These are phyloP conservation scores for Telenomus remus DNA, from an alignment of 1,140 invertebrate species.

Conservation along the genomic window DNA sequence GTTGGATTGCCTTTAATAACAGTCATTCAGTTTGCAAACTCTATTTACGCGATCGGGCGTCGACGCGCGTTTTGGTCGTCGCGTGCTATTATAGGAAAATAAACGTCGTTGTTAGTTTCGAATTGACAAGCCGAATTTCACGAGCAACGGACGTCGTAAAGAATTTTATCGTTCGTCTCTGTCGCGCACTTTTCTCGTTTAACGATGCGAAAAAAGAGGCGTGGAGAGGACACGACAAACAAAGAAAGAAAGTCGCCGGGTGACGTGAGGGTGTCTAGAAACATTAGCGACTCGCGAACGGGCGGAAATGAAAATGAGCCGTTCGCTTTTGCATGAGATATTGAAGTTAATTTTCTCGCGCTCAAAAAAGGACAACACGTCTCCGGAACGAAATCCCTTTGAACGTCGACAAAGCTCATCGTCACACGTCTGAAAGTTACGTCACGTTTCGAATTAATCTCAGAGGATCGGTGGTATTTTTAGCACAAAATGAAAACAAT, in stretches of 20 bases:
- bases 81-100: constrained; percentile 53
- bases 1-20: constrained; percentile 29
- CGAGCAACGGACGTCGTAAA: constrained; percentile 54
- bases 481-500: too few species aligned
- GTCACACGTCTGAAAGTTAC: not conserved
- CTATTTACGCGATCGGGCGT: constrained; percentile 39
- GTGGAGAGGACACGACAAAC: constrained; percentile 22
- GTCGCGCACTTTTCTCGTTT: constrained; percentile 57
- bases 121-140: constrained; percentile 52
- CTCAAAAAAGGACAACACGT: constrained; percentile 27
- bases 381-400: constrained; percentile 29
- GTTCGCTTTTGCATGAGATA: constrained; percentile 38
- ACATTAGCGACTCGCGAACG: constrained; percentile 39
- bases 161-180: constrained; percentile 56
- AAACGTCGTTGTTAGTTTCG: constrained; percentile 53
- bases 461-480: too few species aligned
- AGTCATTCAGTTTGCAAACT: constrained; percentile 40
- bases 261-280: constrained; percentile 34
- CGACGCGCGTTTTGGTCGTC: constrained; percentile 43
- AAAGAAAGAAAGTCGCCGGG: constrained; percentile 27
- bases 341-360: constrained; percentile 35
- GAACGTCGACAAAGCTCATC: constrained; percentile 14
- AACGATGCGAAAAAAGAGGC: constrained; percentile 60
- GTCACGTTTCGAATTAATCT: too few species aligned
- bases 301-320: constrained; percentile 53